Percentiles rank a stretch among this genome's conserved stretches.
These are phyloP conservation scores for Hippocampus mohnikei DNA, from an alignment of 2,113 vertebrate genomes.

Conservation along the genomic window DNA sequence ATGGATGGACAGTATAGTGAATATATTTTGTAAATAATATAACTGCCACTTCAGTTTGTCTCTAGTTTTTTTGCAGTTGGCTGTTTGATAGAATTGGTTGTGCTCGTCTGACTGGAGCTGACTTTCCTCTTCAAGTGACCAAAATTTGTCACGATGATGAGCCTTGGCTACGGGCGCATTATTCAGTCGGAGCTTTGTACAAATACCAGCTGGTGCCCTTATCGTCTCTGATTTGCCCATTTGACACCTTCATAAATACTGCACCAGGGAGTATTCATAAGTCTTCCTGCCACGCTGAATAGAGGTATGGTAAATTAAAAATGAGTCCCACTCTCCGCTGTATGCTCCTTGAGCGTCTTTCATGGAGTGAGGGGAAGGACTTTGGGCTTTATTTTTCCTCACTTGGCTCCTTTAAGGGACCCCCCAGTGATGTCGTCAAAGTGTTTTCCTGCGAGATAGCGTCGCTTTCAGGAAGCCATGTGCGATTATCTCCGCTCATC, in stretches of 20 bases:
- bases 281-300: constrained; percentile 6
- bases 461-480: constrained; percentile 1
- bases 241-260: constrained; percentile 8
- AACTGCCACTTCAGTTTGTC: too few species aligned
- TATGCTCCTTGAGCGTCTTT: background rate
- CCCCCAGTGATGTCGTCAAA: constrained; percentile 4
- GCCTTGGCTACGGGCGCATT: background rate
- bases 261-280: constrained; percentile 3
- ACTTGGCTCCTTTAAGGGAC: constrained; percentile 3
- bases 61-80: too few species aligned
- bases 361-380: background rate
- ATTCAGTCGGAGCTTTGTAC: background rate
- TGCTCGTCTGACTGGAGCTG: background rate
- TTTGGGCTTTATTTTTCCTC: background rate
- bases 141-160: background rate
- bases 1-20: too few species aligned
- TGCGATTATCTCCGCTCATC: constrained; percentile 2
- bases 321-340: constrained; percentile 2
- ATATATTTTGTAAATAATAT: too few species aligned
- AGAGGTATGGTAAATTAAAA: constrained; percentile 5
- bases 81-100: background rate
- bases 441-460: constrained; percentile 1
- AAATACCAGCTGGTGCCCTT: constrained; percentile 4
- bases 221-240: constrained; percentile 8
- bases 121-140: background rate